Percentiles rank a stretch among this genome's conserved stretches.
phyloP scores from a whole-genome alignment of 2,797 vertebrate genomes.

The Characodon lateralis region DNA sequence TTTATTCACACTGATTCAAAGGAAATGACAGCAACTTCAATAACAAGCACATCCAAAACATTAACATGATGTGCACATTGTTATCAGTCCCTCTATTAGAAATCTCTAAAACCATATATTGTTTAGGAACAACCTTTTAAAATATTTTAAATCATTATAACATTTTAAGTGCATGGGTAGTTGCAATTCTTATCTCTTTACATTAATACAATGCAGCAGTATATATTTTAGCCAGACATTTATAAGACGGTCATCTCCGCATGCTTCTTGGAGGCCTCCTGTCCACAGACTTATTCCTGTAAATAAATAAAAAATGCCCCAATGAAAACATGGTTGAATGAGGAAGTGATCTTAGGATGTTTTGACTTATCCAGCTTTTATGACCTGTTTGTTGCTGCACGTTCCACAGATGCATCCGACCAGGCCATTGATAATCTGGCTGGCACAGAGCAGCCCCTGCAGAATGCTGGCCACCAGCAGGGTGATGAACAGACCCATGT shows the following conservation, averaged over 20 bases:
- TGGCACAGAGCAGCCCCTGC: conserved; percentile 72
- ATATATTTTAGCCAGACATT: no score
- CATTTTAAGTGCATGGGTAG: neutral
- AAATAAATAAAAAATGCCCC: neutral
- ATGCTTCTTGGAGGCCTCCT: neutral
- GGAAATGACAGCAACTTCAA: neutral
- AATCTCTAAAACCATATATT: neutral
- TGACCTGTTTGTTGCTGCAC: conserved; percentile 60
- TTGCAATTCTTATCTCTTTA: neutral
- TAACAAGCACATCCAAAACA: neutral
- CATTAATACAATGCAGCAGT: neutral
- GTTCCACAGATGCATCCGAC: conserved; percentile 79
- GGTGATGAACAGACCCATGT: conserved; percentile 73
- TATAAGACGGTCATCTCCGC: neutral
- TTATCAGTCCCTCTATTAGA: no score
- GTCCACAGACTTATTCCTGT: conserved; percentile 32
- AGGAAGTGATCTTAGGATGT: neutral
- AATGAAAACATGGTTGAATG: neutral
- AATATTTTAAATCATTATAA: neutral
- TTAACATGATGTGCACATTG: neutral
- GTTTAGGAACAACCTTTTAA: neutral
- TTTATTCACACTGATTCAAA: neutral
- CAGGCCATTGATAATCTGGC: conserved; percentile 80
- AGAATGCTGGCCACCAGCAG: conserved; percentile 62
- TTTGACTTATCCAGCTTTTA: neutral